Evolutionary conservation across 2,113 vertebrate genomes (phyloP), one percentile per base, ranked within the genome.

Genomic region (Thunnus thynnus): DNA sequence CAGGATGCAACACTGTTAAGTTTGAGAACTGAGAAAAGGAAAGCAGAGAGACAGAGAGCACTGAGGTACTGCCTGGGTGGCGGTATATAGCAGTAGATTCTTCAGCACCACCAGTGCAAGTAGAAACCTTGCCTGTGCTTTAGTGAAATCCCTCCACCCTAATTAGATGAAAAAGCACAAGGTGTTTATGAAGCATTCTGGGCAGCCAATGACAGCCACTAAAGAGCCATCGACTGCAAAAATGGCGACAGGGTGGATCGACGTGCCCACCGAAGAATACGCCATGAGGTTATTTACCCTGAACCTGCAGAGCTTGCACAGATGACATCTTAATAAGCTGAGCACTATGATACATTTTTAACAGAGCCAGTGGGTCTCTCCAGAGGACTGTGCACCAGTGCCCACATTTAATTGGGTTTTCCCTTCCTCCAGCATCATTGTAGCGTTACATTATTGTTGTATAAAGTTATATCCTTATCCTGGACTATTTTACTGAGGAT

Each of bases 251-350:
- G 92, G 80, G 81, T 86, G 90, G 88, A 90, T 90, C 76, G 87
- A 87, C 88, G 14, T 76, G 76, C 78, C 83, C 83, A 86, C 90
- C 88, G 80, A 89, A 89, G 85, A 82, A 84, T 87, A 73, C 71
- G 88, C 87, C 89, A 85, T 77, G 54, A 89, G 93, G 86, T 82
- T 87, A 92, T 94, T 94, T 92, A 91, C 86, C 80, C 81, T 65
- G 86, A 92, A 92, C 91, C 86, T 89, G 90, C 83, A 83, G 91
- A 89, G 89, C 88, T 90, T 79, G 87, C 91, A 91, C 88, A 93
- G 83, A 93, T 89, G 90, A 95, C 91, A 90, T 94, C 92, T 94
- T 94, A 95, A 95, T 94, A 92, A 93, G 92, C 90, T 82, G 65
- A 88, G 86, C 83, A 69, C 86, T 79, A 68, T 80, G 86, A 90